Conservation (phyloP, 2,888 invertebrate genomes). For the Antheraea assamensis region DNA sequence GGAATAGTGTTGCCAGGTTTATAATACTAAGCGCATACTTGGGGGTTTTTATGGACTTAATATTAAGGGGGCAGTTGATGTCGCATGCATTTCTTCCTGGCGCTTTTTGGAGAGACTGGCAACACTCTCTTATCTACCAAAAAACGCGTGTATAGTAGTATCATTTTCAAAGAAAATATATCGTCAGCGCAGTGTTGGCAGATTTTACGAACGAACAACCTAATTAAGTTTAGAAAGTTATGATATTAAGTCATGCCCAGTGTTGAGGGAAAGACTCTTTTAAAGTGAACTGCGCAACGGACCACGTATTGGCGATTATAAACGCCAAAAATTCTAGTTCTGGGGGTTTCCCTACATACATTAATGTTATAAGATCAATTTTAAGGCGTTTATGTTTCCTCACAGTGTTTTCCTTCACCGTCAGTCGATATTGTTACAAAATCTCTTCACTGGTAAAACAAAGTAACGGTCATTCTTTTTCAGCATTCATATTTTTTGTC, state of each 20-base stretch:
- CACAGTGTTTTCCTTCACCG: neutral
- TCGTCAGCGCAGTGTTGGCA: neutral
- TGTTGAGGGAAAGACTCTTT: neutral
- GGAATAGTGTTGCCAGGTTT: neutral
- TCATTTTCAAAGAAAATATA: neutral
- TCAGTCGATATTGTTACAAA: neutral
- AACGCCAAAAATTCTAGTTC: neutral
- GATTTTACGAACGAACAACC: neutral
- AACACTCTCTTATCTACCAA: neutral
- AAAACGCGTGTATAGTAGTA: neutral
- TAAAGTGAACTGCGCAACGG: neutral
- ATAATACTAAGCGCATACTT: neutral
- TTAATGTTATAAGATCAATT: neutral
- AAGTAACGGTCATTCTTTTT: neutral
- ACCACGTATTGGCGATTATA: neutral
- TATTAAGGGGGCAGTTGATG: neutral
- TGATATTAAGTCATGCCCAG: neutral
- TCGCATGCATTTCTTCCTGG: neutral
- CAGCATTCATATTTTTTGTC: neutral
- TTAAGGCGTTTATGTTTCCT: neutral
- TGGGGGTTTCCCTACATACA: neutral
- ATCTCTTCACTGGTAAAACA: neutral
- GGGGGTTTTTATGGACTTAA: neutral
- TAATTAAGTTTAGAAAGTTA: no score
- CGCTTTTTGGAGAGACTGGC: neutral